Base-by-base conservation (phyloP, 2,888 invertebrate genomes). In the Geotrupes spiniger region DNA sequence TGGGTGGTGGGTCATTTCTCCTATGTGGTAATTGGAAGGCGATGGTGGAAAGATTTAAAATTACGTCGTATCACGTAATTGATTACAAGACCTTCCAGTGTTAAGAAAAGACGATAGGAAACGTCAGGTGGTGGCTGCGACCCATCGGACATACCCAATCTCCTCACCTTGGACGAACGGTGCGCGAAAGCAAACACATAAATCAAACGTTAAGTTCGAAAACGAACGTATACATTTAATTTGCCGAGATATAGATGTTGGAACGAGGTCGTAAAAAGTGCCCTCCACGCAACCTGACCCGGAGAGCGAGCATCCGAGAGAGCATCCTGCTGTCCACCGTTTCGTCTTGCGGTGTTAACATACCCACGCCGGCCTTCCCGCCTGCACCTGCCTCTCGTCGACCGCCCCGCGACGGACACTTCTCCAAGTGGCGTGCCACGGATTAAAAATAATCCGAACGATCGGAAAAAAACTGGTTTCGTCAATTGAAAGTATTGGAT, bases 201-300 rank as follows among this genome's bases (percentile, higher is more conserved):
- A 21, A 21, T 21, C 21, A 21, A n/a, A 21, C 21, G 21, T 21
- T 6, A 36, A 9, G 36, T 36, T n/a, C 11, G 14, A 16, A 14
- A 14, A 12, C 14, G 16, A 36, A 16, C 3, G 21, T 21, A 21
- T 33, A 33, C 15, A 14, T 33, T 33, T 33, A 33, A 33, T 33
- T 33, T 33, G 33, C 33, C 11, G 15, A 33, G 33, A 33, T 33
- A 33, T 33, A 33, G 33, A 33, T 33, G 33, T 33, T 33, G n/a
- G 14, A 33, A 33, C 33, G 33, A 33, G 33, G 33, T 33, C 33
- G 33, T 33, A 33, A 33, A 33, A 33, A 29, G 11, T 33, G 33
- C 33, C 33, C 33, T 33, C 33, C 33, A 33, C 33, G 33, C 33
- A 33, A 33, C 33, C 14, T 33, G 33, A 33, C 33, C 33, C 33